A percentile compares a stretch with the other conserved stretches of the same genome.
phyloP scores from a whole-genome alignment of 2,888 invertebrate species.

The Meta bourneti region DNA sequence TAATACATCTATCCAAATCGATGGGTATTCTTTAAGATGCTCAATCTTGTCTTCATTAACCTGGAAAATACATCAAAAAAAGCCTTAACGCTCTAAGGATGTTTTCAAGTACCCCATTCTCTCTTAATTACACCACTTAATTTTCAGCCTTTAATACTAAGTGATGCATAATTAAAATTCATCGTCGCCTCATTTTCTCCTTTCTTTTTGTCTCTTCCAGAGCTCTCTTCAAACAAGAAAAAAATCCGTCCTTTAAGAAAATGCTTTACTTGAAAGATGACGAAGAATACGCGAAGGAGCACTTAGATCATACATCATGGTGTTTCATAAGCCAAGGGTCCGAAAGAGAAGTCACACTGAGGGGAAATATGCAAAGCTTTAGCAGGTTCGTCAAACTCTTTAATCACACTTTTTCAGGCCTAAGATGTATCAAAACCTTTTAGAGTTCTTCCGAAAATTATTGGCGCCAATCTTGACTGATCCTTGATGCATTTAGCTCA shows the following conservation, averaged over 20 bases:
- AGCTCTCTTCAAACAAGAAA: not conserved
- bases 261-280: slow-evolving; percentile 88
- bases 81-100: not conserved
- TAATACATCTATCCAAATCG: too few species aligned
- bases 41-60: not conserved
- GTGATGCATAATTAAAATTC: not conserved
- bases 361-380: slow-evolving; percentile 88
- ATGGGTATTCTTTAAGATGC: not conserved
- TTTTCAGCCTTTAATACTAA: not conserved
- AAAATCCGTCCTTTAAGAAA: not conserved
- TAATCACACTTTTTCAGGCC: too few species aligned
- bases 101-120: not conserved
- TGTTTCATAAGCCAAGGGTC: slow-evolving; percentile 94
- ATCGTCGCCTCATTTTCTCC: not conserved
- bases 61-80: not conserved
- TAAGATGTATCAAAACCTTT: too few species aligned
- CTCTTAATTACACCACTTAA: not conserved
- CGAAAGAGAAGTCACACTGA: slow-evolving; percentile 88
- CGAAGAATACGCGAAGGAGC: slow-evolving; percentile 86
- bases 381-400: slow-evolving; percentile 16
- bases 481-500: too few species aligned
- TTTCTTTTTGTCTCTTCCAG: slow-evolving; percentile 78
- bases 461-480: too few species aligned
- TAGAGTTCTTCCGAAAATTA: too few species aligned
- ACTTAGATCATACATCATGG: slow-evolving; percentile 86